These are phyloP conservation scores for Oryzias melastigma DNA, from an alignment of 2,113 vertebrate species.

Conservation along the genomic window DNA sequence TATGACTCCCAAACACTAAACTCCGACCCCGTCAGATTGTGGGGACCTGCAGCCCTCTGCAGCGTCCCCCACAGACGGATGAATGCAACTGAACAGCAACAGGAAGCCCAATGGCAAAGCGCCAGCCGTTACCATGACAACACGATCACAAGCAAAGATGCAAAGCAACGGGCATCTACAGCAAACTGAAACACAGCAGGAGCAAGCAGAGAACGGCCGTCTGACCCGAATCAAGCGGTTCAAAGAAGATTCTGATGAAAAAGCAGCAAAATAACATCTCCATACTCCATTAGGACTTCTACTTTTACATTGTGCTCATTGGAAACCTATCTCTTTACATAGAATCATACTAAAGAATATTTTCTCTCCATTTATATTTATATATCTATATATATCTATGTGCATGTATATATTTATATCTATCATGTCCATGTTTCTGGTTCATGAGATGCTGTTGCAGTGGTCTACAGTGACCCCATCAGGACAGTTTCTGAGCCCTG, in stretches of 20 bases:
- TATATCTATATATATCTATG: slow-evolving; percentile 43
- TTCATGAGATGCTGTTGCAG: slow-evolving; percentile 18
- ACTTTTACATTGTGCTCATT: slow-evolving; percentile 76
- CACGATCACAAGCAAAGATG: slow-evolving; percentile 48
- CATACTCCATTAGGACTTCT: slow-evolving; percentile 63
- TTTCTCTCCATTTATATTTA: slow-evolving; percentile 36
- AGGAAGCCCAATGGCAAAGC: slow-evolving; percentile 25
- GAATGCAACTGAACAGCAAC: slow-evolving; percentile 34
- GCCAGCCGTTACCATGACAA: slow-evolving; percentile 44
- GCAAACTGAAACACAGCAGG: slow-evolving; percentile 59
- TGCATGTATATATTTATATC: slow-evolving; percentile 30
- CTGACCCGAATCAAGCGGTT: slow-evolving; percentile 66
- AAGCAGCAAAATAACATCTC: slow-evolving; percentile 72
- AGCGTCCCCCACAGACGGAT: slow-evolving; percentile 7
- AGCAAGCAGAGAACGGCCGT: slow-evolving; percentile 71
- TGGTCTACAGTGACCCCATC: slow-evolving; percentile 57
- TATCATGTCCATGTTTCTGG: slow-evolving; percentile 30
- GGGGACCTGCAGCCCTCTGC: background rate
- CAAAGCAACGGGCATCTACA: slow-evolving; percentile 53
- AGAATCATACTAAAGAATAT: slow-evolving; percentile 50
- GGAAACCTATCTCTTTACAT: slow-evolving; percentile 64
- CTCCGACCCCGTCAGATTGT: too few species aligned
- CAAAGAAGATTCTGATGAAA: slow-evolving; percentile 52
- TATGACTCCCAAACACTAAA: too few species aligned
- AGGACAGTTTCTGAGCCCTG: slow-evolving; percentile 34